Conservation (phyloP, 1,140 invertebrate species). For the Samia ricini region DNA sequence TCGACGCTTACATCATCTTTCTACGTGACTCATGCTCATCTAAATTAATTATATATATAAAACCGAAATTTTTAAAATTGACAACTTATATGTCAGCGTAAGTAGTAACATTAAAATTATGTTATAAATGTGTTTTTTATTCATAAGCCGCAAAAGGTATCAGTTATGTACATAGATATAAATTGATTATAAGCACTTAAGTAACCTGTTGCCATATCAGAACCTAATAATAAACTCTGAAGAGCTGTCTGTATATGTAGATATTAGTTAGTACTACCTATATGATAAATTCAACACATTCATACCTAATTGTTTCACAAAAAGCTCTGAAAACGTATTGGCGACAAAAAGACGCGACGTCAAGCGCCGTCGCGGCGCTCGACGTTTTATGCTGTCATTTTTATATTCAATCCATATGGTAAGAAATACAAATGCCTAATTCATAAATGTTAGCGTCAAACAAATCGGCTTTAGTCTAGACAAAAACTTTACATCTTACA, state of each 20-base stretch:
- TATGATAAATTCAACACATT: background rate
- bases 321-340: slow-evolving; percentile 8
- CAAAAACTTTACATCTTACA: too few species aligned
- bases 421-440: background rate
- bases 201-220: too few species aligned
- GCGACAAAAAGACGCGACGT: slow-evolving; percentile 9
- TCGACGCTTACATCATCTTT: slow-evolving; percentile 64
- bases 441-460: background rate
- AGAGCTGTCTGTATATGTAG: background rate
- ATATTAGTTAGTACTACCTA: too few species aligned
- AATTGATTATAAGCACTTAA: too few species aligned
- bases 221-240: too few species aligned
- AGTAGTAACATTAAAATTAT: too few species aligned
- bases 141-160: too few species aligned
- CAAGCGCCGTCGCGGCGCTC: background rate
- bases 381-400: background rate
- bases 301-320: slow-evolving; percentile 1
- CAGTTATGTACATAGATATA: background rate
- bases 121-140: too few species aligned
- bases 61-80: background rate
- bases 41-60: background rate
- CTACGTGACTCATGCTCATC: slow-evolving; percentile 38
- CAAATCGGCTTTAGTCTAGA: background rate
- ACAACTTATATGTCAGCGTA: too few species aligned
- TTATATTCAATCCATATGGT: background rate